Conservation (phyloP, 2,113 vertebrate genomes). For the Oryctolagus cuniculus region mOryCun1.1 NC_091449.1:68848501-68849000, state of each 20-base stretch:
- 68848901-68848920: too few species aligned
- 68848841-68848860: background rate
- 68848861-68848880: too few species aligned
- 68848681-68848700: background rate
- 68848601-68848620: background rate
- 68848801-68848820: background rate
- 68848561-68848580: background rate
- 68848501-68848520: rapidly evolving
- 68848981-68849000: too few species aligned
- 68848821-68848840: too few species aligned
- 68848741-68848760: background rate
- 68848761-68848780: background rate
- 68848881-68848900: too few species aligned
- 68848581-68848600: background rate
- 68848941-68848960: too few species aligned
- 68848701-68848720: background rate
- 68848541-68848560: background rate
- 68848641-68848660: too few species aligned
- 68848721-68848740: too few species aligned
- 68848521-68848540: background rate
- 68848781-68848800: rapidly evolving
- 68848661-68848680: too few species aligned
- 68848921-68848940: too few species aligned
- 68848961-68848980: too few species aligned
- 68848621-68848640: background rate